These are phyloP conservation scores for Agrochola circellaris DNA, from an alignment of 2,888 invertebrate species.

Conservation along the genomic window DNA sequence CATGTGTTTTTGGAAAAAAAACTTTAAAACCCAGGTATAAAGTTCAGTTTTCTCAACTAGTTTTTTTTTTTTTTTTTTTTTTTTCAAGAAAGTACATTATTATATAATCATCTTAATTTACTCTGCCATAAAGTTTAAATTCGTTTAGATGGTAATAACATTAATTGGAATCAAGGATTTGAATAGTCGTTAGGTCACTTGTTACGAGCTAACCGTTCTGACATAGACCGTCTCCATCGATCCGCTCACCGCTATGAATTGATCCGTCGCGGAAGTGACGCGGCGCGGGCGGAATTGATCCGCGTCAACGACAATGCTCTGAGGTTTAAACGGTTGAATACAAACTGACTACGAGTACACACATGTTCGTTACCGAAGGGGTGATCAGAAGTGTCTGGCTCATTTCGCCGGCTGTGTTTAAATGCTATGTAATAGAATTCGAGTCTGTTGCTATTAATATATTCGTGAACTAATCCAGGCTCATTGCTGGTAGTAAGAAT, in stretches of 20 bases:
- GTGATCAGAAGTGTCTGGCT: too few relatives aligned
- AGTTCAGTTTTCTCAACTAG: too few relatives aligned
- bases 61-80: too few relatives aligned
- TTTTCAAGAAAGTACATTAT: too few relatives aligned
- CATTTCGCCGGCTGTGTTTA: background rate
- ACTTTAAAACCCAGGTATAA: too few relatives aligned
- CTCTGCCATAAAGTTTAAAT: too few relatives aligned
- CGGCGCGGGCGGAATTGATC: conserved; percentile 71
- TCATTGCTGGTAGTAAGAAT: background rate
- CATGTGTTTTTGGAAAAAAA: too few relatives aligned
- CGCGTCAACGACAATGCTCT: conserved; percentile 56
- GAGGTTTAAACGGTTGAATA: conserved; percentile 9
- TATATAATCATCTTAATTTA: too few relatives aligned
- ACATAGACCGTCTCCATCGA: background rate
- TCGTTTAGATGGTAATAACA: too few relatives aligned
- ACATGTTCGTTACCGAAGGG: background rate
- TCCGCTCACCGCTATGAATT: conserved; percentile 35
- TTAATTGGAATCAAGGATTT: too few relatives aligned
- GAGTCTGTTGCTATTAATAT: background rate
- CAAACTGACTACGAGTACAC: background rate
- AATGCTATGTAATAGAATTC: background rate
- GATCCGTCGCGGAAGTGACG: conserved; percentile 45
- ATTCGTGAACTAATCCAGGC: background rate
- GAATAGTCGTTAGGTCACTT: background rate
- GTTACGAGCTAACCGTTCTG: background rate